These are phyloP conservation scores for Philaethria dido DNA, from an alignment of 2,888 invertebrate species.

Conservation along the genomic window DNA sequence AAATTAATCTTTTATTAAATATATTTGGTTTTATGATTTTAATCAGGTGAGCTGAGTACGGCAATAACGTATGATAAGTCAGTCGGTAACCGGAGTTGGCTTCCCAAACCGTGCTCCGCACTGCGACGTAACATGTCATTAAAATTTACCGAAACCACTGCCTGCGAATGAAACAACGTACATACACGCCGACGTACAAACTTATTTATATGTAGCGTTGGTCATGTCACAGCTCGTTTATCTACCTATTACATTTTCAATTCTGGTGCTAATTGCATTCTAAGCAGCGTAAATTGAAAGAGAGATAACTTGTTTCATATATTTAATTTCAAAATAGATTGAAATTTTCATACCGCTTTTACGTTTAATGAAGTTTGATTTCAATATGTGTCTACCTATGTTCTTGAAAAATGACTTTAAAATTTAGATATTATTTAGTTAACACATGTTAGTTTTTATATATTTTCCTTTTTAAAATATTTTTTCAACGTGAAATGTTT, in stretches of 20 bases:
- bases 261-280: slow-evolving; percentile 32
- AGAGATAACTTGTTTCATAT: slow-evolving; percentile 1
- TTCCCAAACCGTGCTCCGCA: slow-evolving; percentile 59
- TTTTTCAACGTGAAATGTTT: not conserved
- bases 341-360: slow-evolving; percentile 11
- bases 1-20: not conserved
- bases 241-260: slow-evolving; percentile 31
- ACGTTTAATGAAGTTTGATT: not conserved
- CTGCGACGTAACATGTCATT: slow-evolving; percentile 69
- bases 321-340: not conserved
- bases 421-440: not conserved
- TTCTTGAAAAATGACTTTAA: not conserved
- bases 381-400: not conserved
- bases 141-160: slow-evolving; percentile 71
- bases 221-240: slow-evolving; percentile 54
- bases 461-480: not conserved
- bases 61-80: slow-evolving; percentile 30
- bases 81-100: slow-evolving; percentile 34
- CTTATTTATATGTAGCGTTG: slow-evolving; percentile 60
- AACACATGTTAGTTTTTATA: not conserved
- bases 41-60: slow-evolving; percentile 12
- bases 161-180: slow-evolving; percentile 62
- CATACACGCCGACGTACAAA: slow-evolving; percentile 41
- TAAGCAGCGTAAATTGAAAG: slow-evolving; percentile 13
- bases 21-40: not conserved